These are phyloP conservation scores for Portevinia maculata DNA, from an alignment of 2,888 invertebrate species.

Conservation along the genomic window DNA sequence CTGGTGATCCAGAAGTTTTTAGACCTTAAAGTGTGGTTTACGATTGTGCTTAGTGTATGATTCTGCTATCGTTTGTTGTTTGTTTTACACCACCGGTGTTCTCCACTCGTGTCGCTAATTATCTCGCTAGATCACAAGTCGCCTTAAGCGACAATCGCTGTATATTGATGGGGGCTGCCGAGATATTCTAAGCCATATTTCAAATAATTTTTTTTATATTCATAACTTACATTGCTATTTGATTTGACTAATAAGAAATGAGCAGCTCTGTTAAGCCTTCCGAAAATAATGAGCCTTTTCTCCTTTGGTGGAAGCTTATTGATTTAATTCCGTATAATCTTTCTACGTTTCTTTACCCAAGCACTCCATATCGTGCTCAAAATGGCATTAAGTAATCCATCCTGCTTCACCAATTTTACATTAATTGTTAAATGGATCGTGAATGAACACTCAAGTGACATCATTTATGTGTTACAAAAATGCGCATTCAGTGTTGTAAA, in stretches of 20 bases:
- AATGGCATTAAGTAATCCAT: constrained; percentile 51
- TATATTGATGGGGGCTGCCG: too few relatives aligned
- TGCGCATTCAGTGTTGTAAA: constrained; percentile 53
- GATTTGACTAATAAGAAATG: constrained; percentile 2
- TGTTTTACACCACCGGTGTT: too few relatives aligned
- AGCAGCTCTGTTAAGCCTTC: constrained; percentile 12
- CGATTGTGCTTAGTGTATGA: too few relatives aligned
- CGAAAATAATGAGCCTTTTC: constrained; percentile 25
- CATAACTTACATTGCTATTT: background rate
- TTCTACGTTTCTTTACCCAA: constrained; percentile 10
- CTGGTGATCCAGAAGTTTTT: too few relatives aligned
- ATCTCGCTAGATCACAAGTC: too few relatives aligned
- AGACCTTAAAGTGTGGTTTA: too few relatives aligned
- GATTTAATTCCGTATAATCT: constrained; percentile 49
- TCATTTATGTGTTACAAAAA: constrained; percentile 58
- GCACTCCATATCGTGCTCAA: constrained; percentile 26
- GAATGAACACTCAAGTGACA: constrained; percentile 58
- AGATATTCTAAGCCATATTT: too few relatives aligned
- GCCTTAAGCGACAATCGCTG: too few relatives aligned
- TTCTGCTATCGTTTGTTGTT: too few relatives aligned
- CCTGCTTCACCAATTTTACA: constrained; percentile 52
- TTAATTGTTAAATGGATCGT: constrained; percentile 65
- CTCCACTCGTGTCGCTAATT: too few relatives aligned
- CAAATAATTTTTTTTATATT: too few relatives aligned
- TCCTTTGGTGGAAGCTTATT: constrained; percentile 33